Evolutionary conservation across 2,888 invertebrate genomes (phyloP), one percentile per base, ranked within the genome.

Genomic region (Synergus laeviventris): DNA sequence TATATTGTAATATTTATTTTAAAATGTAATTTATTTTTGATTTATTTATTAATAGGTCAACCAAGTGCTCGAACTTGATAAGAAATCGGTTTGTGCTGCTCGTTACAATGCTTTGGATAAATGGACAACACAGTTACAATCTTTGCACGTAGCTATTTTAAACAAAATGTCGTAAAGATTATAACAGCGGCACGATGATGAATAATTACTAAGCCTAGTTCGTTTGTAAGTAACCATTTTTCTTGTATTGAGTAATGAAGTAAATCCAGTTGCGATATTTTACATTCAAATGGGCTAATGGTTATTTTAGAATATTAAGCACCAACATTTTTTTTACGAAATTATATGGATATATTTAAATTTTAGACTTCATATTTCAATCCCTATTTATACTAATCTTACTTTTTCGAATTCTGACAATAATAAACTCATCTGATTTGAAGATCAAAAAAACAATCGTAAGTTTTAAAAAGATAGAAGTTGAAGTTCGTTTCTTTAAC

Each of bases 51-150:
- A 92, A 84, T 92, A 94, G 90, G 97, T 98, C 80, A 96, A 98
- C 92, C 96, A 97, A 84, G 98, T 99, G 78, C 92, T 99, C 85
- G 97, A 98, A 91, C 92, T 99, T 89, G 95, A 96, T 89, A 94
- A 95, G 87, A 94, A 95, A 83, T 95, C 95, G 74, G 94, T 95
- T 82, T 95, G 96, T 88, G 96, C 96, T 73, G 95, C 97, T 73
- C 94, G 98, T 79, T 98, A 98, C 92, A 94, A 94, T 87, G 98
- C 98, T 66, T 94, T 99, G 88, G 98, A 99, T 92, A 97, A 97
- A 92, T 99, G 98, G 98, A 97, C 98, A 79, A 94, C 95, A 91
- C 98, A 98, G 92, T 94, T 99, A 82, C 93, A 95, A 84, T 94
- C 95, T 66, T 93, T 99, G 86, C 98, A 99, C 91, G 93, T 95